Conservation (phyloP, 2,888 invertebrate species). For the Pyralis farinalis region DNA sequence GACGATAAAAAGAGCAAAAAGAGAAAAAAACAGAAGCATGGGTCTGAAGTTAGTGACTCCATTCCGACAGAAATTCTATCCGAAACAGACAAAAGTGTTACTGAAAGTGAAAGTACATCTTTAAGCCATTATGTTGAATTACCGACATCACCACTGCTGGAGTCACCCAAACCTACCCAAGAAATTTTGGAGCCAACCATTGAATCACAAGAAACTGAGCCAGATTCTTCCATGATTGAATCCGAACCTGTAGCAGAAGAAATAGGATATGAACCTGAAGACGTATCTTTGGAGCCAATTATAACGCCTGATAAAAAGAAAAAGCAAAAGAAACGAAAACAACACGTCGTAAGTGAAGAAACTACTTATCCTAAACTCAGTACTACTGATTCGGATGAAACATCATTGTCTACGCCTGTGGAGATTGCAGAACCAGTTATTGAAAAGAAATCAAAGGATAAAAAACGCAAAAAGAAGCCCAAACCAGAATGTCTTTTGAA, state of each 20-base stretch:
- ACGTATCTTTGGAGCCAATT: constrained; percentile 72
- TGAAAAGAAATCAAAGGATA: constrained; percentile 58
- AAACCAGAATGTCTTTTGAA: constrained; percentile 40
- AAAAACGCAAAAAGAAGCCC: constrained; percentile 74
- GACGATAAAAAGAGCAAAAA: constrained; percentile 81
- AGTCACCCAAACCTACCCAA: constrained; percentile 64
- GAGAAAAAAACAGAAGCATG: constrained; percentile 83
- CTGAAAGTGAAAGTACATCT: constrained; percentile 64
- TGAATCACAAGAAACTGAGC: constrained; percentile 49
- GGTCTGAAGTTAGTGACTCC: constrained; percentile 45
- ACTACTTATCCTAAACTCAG: constrained; percentile 60
- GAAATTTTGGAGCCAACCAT: constrained; percentile 32
- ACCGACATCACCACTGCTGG: constrained; percentile 67
- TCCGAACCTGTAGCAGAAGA: constrained; percentile 73
- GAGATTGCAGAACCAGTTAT: constrained; percentile 40
- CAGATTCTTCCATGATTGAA: constrained; percentile 66
- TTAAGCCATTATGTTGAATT: constrained; percentile 66
- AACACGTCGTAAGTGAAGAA: constrained; percentile 56
- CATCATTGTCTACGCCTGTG: constrained; percentile 42
- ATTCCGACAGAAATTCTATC: constrained; percentile 36
- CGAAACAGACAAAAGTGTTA: constrained; percentile 59
- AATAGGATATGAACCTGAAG: constrained; percentile 88
- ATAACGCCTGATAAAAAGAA: constrained; percentile 60
- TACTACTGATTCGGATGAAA: constrained; percentile 62
- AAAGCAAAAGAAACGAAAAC: constrained; percentile 71